Base-by-base conservation (phyloP, 2,113 vertebrate species). In the Chauna torquata region DNA sequence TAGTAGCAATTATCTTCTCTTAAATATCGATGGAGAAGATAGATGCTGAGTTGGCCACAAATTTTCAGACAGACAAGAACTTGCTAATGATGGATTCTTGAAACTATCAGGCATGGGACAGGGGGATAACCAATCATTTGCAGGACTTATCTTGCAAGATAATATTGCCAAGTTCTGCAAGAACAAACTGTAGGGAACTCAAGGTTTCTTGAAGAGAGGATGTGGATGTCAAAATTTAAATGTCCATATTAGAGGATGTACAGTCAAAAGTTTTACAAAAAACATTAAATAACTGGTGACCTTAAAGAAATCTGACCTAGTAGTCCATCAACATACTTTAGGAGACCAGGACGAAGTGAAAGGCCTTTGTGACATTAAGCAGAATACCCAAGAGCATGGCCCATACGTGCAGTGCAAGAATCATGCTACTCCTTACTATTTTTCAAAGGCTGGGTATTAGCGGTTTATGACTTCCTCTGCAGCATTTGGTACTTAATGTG, bases 1-100 rank as follows among this genome's bases (percentile, higher is more conserved):
- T 61, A 68, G 81, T 6, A 92, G 83, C 32, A 96, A 91, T 82
- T 89, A 89, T 59, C 55, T 16, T 86, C 50, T 92, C 71, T 82
- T 92, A 94, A 95, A 64, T 75, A 78, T 20, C 9, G 2, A 86
- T 2, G 44, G 28, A 84, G 13, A 19, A 89, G 72, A 75, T 12
- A 92, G 86, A 89, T 78, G 83, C 55, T 94, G 92, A 95, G 91
- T 11, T 84, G 69, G 77, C 25, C 28, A 71, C n/a, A 84, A 58
- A 64, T 78, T 77, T 95, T 89, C 72, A 86, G 68, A 88, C 68
- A 84, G 90, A 90, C 16, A 77, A 78, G 59, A 91, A 91, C 25
- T 78, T 62, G 32, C 45, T 92, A 91, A 91, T 82, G 83, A 82
- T 68, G 69, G 59, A 75, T 86, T 78, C 89, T 72, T 89, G n/a